Evolutionary conservation across 2,797 vertebrate genomes (phyloP).

Genomic region (Gorsachius magnificus): DNA sequence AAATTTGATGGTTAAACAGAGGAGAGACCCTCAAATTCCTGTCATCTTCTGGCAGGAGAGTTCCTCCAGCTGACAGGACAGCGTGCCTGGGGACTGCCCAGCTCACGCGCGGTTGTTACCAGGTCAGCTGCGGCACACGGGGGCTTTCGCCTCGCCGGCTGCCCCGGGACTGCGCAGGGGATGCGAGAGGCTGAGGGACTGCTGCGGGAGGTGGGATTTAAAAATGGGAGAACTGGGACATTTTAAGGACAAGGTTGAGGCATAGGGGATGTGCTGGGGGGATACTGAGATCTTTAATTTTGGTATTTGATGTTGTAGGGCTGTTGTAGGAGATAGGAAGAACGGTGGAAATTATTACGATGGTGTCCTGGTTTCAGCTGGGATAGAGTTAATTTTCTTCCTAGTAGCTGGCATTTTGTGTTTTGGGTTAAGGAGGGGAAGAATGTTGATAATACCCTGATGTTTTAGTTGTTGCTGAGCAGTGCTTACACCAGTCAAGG

Average conservation of each 20-base stretch:
- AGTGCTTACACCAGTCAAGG: too few relatives aligned
- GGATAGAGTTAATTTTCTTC: too few relatives aligned
- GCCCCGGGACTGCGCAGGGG: rapidly evolving
- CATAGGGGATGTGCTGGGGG: rapidly evolving
- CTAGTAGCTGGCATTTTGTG: too few relatives aligned
- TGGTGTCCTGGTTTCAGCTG: too few relatives aligned
- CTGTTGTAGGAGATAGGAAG: not conserved
- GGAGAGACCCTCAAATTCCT: not conserved
- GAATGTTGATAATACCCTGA: too few relatives aligned
- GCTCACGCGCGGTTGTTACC: not conserved
- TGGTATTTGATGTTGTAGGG: not conserved
- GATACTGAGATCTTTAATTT: not conserved
- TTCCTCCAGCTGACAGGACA: not conserved
- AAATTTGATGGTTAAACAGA: not conserved
- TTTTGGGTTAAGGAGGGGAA: too few relatives aligned
- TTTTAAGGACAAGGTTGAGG: not conserved
- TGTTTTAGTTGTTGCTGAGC: too few relatives aligned
- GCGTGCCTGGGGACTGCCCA: rapidly evolving
- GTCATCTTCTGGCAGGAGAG: not conserved
- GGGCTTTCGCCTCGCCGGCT: not conserved
- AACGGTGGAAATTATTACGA: not conserved
- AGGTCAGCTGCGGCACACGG: rapidly evolving
- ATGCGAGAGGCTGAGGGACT: not conserved
- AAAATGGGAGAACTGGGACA: not conserved
- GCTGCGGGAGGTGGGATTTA: not conserved